phyloP scores from a whole-genome alignment of 2,888 invertebrate genomes.

The Perizoma affinitatum region DNA sequence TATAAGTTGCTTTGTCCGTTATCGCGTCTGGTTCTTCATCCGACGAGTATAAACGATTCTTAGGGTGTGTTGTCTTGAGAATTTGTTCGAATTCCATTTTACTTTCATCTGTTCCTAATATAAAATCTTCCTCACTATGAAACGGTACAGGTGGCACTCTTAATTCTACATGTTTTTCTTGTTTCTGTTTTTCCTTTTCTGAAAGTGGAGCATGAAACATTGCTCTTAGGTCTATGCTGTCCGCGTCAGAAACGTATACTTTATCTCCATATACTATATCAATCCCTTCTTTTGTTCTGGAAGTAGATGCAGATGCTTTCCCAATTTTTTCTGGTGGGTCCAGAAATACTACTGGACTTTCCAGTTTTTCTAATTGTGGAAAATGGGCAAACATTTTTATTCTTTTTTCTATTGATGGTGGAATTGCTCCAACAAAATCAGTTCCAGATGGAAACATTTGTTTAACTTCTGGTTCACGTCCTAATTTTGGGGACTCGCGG shows the following conservation, averaged over 20 bases:
- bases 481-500: conserved; percentile 5
- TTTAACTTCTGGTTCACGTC: conserved; percentile 16
- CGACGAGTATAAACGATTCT: conserved; percentile 1
- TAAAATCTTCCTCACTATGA: conserved; percentile 20
- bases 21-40: conserved; percentile 5
- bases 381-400: conserved; percentile 15
- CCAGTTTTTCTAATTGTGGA: conserved; percentile 10
- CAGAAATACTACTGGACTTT: conserved; percentile 14
- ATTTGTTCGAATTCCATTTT: not conserved
- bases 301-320: conserved; percentile 5
- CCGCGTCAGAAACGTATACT: conserved; percentile 8
- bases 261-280: conserved; percentile 7
- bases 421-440: conserved; percentile 14
- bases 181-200: conserved; percentile 13
- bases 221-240: conserved; percentile 12
- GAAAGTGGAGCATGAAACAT: conserved; percentile 10
- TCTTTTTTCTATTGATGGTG: conserved; percentile 13
- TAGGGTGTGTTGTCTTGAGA: conserved; percentile 1
- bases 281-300: not conserved
- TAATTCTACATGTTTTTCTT: conserved; percentile 11
- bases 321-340: conserved; percentile 5
- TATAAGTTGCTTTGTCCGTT: not conserved
- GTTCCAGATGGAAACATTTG: conserved; percentile 18
- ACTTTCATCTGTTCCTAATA: conserved; percentile 5
- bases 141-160: conserved; percentile 19